Evolutionary conservation across 2,888 invertebrate genomes (phyloP).

Genomic region (Cremastinae sp.): DNA sequence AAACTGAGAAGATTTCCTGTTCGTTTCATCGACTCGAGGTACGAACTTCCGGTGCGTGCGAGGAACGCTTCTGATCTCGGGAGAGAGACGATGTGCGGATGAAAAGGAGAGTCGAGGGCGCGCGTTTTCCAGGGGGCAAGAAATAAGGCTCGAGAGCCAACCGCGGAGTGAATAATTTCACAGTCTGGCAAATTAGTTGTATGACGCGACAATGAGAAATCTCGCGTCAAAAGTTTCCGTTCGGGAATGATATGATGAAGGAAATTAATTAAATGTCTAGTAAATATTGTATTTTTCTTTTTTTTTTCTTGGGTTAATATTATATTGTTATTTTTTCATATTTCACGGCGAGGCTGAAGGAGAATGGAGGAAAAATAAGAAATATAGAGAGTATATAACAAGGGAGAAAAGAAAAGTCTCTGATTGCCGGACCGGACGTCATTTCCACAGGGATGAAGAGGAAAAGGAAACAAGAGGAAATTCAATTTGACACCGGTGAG

Average conservation of each 20-base stretch:
- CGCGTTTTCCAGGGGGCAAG: no score
- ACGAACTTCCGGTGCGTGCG: conserved; percentile 50
- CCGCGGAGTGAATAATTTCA: conserved; percentile 56
- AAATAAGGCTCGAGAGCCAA: no score
- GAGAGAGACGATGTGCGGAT: conserved; percentile 29
- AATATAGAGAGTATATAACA: conserved; percentile 40
- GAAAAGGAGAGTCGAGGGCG: conserved; percentile 17
- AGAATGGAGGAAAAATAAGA: conserved; percentile 15
- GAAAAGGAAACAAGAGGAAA: conserved; percentile 61
- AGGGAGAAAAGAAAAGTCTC: conserved; percentile 34
- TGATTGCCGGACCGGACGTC: conserved; percentile 68
- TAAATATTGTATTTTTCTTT: no score
- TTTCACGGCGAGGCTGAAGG: not conserved
- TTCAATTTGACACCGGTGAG: conserved; percentile 69
- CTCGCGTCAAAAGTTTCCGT: conserved; percentile 18
- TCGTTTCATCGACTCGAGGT: conserved; percentile 40
- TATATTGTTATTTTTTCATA: no score
- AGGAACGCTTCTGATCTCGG: conserved; percentile 51
- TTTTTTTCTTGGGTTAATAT: no score
- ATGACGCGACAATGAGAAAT: conserved; percentile 48
- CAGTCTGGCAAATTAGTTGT: conserved; percentile 56
- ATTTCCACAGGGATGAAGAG: conserved; percentile 46
- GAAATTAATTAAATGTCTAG: conserved; percentile 2
- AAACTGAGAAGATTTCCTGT: conserved; percentile 24
- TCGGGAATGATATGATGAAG: not conserved